phyloP scores from a whole-genome alignment of 2,797 vertebrate species.

The Vireo griseus region DNA sequence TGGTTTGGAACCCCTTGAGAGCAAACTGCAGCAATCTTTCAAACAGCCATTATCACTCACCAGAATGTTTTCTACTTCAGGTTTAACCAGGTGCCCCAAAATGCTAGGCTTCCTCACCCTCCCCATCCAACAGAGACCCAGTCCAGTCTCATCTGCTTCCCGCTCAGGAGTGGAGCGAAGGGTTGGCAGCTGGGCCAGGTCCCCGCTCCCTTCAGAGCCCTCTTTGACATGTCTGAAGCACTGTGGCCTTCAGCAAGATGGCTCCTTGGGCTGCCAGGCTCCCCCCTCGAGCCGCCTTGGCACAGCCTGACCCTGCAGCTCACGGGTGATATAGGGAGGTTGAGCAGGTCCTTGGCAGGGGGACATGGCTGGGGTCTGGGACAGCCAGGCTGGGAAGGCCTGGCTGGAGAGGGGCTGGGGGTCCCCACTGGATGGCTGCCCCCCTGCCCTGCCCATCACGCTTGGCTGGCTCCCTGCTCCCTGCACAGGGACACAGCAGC shows the following conservation, averaged over 20 bases:
- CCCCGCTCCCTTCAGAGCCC: not conserved
- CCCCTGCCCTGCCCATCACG: not conserved
- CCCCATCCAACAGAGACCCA: not conserved
- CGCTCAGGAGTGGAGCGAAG: accelerated
- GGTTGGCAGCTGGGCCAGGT: not conserved
- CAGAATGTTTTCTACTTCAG: not conserved
- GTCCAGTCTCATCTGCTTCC: not conserved
- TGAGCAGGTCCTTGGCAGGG: accelerated
- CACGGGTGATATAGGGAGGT: accelerated
- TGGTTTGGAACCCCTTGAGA: not conserved
- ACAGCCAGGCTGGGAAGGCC: not conserved
- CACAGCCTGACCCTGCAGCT: not conserved
- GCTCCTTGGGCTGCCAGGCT: not conserved
- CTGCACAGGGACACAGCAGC: not conserved
- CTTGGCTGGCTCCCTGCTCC: accelerated
- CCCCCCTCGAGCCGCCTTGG: accelerated
- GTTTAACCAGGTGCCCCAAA: not conserved
- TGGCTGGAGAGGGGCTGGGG: not conserved
- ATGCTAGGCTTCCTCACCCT: not conserved
- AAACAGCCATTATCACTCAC: not conserved
- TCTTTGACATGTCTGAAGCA: accelerated
- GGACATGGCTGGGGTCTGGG: accelerated
- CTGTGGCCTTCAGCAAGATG: not conserved
- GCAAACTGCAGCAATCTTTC: not conserved
- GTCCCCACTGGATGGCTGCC: accelerated